These are phyloP conservation scores for Sphaeridia pumilis DNA, from an alignment of 2,888 invertebrate species.

Conservation along the genomic window DNA sequence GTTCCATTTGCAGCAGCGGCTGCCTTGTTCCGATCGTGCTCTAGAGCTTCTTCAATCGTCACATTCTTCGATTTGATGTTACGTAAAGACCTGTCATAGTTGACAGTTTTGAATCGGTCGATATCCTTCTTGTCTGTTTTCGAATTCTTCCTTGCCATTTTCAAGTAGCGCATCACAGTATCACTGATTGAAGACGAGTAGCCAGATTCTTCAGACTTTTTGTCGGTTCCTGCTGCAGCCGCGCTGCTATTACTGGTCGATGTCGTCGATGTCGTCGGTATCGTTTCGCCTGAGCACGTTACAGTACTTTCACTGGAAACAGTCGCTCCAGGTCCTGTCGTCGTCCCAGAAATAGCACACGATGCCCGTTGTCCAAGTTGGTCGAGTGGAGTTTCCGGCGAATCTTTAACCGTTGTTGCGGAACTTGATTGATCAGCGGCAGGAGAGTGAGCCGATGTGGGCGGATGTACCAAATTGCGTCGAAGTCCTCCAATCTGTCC, in stretches of 20 bases:
- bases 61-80: slow-evolving; percentile 70
- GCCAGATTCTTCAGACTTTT: slow-evolving; percentile 35
- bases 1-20: background rate
- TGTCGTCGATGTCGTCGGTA: slow-evolving; percentile 11
- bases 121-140: slow-evolving; percentile 68
- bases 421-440: too few relatives aligned
- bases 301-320: slow-evolving; percentile 40
- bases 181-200: slow-evolving; percentile 71
- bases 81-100: slow-evolving; percentile 70
- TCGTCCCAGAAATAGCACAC: slow-evolving; percentile 38
- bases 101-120: slow-evolving; percentile 73
- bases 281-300: slow-evolving; percentile 1
- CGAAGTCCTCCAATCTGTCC: too few relatives aligned
- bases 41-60: slow-evolving; percentile 55
- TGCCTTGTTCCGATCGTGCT: slow-evolving; percentile 44
- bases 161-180: slow-evolving; percentile 69
- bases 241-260: too few relatives aligned
- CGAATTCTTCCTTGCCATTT: slow-evolving; percentile 72
- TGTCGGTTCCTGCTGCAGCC: slow-evolving; percentile 18
- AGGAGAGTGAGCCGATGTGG: too few relatives aligned
- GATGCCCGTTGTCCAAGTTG: too few relatives aligned
- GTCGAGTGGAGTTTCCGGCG: too few relatives aligned
- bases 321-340: slow-evolving; percentile 41
- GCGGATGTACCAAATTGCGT: too few relatives aligned
- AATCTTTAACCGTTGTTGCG: too few relatives aligned